Evolutionary conservation across 1,140 invertebrate genomes (phyloP).

Genomic region (Episyrphus balteatus): DNA sequence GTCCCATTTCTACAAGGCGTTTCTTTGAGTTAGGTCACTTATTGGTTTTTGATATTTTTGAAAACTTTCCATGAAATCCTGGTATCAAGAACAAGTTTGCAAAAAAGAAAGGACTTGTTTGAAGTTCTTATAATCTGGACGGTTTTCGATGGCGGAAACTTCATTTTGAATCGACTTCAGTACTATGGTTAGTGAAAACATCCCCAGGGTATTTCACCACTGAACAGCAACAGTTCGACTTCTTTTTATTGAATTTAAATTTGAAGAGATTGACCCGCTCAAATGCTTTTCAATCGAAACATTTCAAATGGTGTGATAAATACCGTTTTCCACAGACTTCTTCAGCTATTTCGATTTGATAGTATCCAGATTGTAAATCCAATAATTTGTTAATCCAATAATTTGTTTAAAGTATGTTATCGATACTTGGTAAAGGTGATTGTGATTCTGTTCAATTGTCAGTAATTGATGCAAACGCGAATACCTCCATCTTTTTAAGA

Average conservation of each 20-base stretch:
- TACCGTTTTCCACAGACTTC: slow-evolving; percentile 32
- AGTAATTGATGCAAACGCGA: slow-evolving; percentile 30
- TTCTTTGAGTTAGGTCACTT: slow-evolving; percentile 6
- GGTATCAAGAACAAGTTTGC: slow-evolving; percentile 9
- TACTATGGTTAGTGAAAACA: slow-evolving; percentile 8
- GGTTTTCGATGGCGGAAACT: slow-evolving; percentile 5
- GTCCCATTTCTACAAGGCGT: too few relatives aligned
- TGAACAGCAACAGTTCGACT: too few relatives aligned
- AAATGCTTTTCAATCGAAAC: slow-evolving; percentile 26
- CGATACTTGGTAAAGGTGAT: slow-evolving; percentile 34
- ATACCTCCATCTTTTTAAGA: slow-evolving; percentile 19
- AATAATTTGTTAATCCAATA: slow-evolving; percentile 11
- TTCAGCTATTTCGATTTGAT: slow-evolving; percentile 23
- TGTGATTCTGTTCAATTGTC: too few relatives aligned
- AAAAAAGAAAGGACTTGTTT: too few relatives aligned
- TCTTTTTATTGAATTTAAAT: too few relatives aligned
- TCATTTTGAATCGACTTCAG: slow-evolving; percentile 10
- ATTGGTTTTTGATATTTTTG: neutral
- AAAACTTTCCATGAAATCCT: neutral
- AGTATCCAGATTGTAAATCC: slow-evolving; percentile 32
- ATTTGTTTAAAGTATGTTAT: too few relatives aligned
- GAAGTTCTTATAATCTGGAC: slow-evolving; percentile 6
- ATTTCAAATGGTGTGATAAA: slow-evolving; percentile 34
- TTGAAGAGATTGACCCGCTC: too few relatives aligned
- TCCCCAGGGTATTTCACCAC: too few relatives aligned